Evolutionary conservation across 1,140 invertebrate species (phyloP).

Genomic region (Samia ricini): DNA sequence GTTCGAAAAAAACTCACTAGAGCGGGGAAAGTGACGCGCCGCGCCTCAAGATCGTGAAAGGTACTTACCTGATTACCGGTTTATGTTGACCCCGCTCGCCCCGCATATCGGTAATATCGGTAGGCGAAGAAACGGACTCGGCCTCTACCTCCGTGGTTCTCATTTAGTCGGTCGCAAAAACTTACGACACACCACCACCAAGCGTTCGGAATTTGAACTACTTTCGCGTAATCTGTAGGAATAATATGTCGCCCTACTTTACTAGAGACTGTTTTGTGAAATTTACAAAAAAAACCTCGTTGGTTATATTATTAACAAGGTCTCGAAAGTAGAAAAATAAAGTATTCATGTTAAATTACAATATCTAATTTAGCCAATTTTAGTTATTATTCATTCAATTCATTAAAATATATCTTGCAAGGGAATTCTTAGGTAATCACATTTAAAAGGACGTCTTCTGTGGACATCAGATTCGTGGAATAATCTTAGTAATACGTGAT

Average conservation of each 20-base stretch:
- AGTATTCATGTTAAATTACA: no score
- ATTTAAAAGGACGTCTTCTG: no score
- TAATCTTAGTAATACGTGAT: no score
- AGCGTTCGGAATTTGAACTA: constrained; percentile 62
- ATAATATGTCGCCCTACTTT: constrained; percentile 50
- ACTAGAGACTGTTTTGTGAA: constrained; percentile 27
- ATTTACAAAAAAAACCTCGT: constrained; percentile 11
- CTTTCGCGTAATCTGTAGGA: constrained; percentile 64
- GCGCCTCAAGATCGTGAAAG: constrained; percentile 65
- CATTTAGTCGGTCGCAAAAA: constrained; percentile 25
- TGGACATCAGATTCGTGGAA: no score
- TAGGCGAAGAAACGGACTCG: constrained; percentile 6
- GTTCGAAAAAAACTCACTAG: constrained; percentile 66
- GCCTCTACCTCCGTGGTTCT: constrained; percentile 3
- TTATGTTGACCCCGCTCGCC: constrained; percentile 34
- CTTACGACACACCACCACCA: constrained; percentile 63
- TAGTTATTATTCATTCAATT: no score
- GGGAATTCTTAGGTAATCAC: no score
- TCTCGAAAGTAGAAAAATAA: no score
- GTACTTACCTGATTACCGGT: constrained; percentile 54
- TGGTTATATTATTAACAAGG: no score
- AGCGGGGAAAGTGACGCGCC: constrained; percentile 68
- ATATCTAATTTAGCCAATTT: no score
- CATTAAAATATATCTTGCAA: no score
- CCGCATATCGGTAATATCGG: constrained; percentile 21